Evolutionary conservation across 2,113 vertebrate genomes (phyloP).

Genomic region (Myodes glareolus): DNA sequence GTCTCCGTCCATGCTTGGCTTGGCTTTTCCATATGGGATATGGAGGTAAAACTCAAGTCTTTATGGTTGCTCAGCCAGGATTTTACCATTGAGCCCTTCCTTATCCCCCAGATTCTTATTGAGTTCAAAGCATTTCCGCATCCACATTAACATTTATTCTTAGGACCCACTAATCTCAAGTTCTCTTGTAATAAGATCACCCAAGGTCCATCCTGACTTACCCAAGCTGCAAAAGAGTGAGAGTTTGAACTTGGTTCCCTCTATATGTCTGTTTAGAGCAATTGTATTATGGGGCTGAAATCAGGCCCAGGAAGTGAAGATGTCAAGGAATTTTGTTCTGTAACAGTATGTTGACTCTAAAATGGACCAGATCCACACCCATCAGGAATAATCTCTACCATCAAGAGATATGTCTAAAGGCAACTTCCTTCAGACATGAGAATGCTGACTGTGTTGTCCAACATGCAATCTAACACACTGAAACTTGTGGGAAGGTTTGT

Average conservation of each 20-base stretch:
- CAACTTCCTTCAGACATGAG: neutral
- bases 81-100: too few species aligned
- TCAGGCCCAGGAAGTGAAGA: neutral
- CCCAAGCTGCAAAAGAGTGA: neutral
- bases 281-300: neutral
- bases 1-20: neutral
- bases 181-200: neutral
- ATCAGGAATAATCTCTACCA: neutral
- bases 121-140: neutral
- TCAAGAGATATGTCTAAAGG: neutral
- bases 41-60: neutral
- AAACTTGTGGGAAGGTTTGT: slow-evolving; percentile 52
- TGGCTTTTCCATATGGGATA: too few species aligned
- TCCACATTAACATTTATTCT: neutral
- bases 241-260: neutral
- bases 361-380: neutral
- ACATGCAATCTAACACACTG: neutral
- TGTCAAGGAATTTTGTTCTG: neutral
- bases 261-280: neutral
- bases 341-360: neutral
- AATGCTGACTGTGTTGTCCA: neutral
- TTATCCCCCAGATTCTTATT: neutral
- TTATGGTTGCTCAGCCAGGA: neutral
- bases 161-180: neutral
- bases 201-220: neutral